Evolutionary conservation across 2,888 invertebrate genomes (phyloP).

Genomic region (Troides aeacus): DNA sequence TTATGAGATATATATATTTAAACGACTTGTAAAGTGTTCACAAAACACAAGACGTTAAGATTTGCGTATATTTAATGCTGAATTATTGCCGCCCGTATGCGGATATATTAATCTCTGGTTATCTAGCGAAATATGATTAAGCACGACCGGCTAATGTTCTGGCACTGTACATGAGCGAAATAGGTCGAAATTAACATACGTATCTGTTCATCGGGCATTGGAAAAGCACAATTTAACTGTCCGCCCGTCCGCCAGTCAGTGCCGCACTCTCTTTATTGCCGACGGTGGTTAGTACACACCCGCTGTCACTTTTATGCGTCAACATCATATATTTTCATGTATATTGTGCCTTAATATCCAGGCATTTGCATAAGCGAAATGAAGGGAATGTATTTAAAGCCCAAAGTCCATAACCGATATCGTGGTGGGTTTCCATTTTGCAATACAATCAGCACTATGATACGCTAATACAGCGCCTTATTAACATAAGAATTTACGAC

Average conservation of each 20-base stretch:
- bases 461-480: constrained; percentile 52
- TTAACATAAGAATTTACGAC: constrained; percentile 70
- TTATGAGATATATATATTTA: background rate
- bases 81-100: constrained; percentile 2
- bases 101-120: constrained; percentile 23
- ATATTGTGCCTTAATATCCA: constrained; percentile 67
- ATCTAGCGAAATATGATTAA: constrained; percentile 28
- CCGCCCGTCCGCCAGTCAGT: constrained; percentile 21
- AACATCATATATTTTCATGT: constrained; percentile 66
- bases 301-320: constrained; percentile 61
- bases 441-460: constrained; percentile 65
- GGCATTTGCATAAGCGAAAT: constrained; percentile 65
- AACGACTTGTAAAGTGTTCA: background rate
- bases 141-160: constrained; percentile 15
- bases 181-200: constrained; percentile 27
- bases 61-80: constrained; percentile 9
- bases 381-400: constrained; percentile 60
- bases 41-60: constrained; percentile 7
- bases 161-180: constrained; percentile 19
- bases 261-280: constrained; percentile 25
- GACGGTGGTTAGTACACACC: constrained; percentile 40
- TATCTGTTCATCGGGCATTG: constrained; percentile 24
- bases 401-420: constrained; percentile 49
- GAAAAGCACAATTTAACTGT: constrained; percentile 28
- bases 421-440: constrained; percentile 66